phyloP scores from a whole-genome alignment of 2,113 vertebrate species.

The Neoarius graeffei region DNA sequence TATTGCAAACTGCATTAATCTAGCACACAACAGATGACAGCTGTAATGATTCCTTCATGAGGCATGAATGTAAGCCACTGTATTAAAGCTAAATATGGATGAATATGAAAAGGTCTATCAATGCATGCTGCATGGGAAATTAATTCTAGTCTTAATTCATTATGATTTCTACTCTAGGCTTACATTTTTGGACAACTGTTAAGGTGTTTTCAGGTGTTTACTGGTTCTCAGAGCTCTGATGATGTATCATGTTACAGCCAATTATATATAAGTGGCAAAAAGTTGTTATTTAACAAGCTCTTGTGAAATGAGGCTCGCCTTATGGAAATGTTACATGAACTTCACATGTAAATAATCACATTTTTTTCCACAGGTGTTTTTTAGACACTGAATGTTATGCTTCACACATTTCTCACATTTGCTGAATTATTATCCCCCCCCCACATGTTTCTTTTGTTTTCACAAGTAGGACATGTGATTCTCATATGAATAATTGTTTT shows the following conservation, averaged over 20 bases:
- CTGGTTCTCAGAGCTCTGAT: neutral
- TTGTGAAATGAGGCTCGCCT: neutral
- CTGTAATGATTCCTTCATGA: neutral
- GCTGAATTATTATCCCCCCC: no score
- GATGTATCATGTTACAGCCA: neutral
- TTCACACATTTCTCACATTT: neutral
- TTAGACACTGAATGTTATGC: neutral
- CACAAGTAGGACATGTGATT: neutral
- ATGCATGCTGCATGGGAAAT: neutral
- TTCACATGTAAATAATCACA: neutral
- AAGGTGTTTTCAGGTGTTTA: neutral
- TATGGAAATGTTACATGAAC: neutral
- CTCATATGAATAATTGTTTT: neutral
- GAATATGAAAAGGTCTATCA: neutral
- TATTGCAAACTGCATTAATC: slow-evolving; percentile 2
- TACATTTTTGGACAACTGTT: neutral
- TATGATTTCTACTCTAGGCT: neutral
- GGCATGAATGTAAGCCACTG: neutral
- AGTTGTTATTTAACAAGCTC: slow-evolving; percentile 22
- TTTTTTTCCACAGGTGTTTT: neutral
- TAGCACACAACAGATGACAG: neutral
- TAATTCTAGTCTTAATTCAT: neutral
- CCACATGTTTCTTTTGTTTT: neutral
- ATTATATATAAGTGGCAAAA: slow-evolving; percentile 21
- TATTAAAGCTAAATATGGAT: neutral